Evolutionary conservation across 2,797 vertebrate species (phyloP), one percentile per base, ranked within the genome.

Genomic region (Darevskia mixta): DNA sequence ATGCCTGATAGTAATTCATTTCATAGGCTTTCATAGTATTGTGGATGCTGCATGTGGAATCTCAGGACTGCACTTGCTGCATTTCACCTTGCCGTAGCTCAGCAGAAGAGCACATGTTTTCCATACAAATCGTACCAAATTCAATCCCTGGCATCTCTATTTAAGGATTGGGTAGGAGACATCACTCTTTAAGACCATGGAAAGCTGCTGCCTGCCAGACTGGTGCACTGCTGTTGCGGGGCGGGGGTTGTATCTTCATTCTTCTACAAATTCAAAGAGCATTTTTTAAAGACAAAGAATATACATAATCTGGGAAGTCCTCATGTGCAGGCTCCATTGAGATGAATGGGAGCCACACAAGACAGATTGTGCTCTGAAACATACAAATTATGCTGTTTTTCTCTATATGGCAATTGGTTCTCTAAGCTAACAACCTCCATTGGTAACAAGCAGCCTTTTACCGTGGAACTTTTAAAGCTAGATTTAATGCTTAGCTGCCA

Each of bases 401-500:
- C 88, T 79, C 55, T 69, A 87, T 86, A 23, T 0, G 20, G 69
- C 69, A 73, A 72, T 41, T 32, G 0, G 38, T 17, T 27, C 49
- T 66, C 58, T 75, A 38, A 2, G 25, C 67, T 32, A 90, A 82
- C 76, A 88, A 73, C 8, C 1, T 88, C 87, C 23, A 49, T 86
- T 58, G 85, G 78, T 32, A 78, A 85, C 71, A 73, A 88, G 13
- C 1, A 86, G 20, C 87, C 17, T 1, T 23, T 66, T 72, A 86
- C 83, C 61, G n/a, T 58, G 27, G 13, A 88, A 15, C 73, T 11
- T 89, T 87, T 73, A 67, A 88, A 91, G 71, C 66, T 20, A 89
- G 45, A 77, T 88, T 92, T 90, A 82, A 87, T n/a, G 15, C 35
- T 76, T 76, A 55, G 71, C 8, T 90, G 92, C 11, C 35, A 82